These are phyloP conservation scores for Centropus bengalensis DNA, from an alignment of 2,113 vertebrate genomes.

Conservation along the genomic window DNA sequence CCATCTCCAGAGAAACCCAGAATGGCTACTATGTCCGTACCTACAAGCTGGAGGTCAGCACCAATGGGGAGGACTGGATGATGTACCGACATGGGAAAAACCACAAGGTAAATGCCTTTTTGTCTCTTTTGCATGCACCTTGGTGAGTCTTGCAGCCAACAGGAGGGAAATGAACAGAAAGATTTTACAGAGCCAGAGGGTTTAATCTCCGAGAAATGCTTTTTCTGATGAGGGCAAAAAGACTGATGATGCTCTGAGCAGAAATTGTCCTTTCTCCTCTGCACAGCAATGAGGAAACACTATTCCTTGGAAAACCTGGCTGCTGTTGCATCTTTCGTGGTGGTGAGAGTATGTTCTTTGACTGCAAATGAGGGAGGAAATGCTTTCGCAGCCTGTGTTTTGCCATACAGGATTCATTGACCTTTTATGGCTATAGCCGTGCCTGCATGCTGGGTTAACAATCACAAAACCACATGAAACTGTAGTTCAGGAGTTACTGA, in stretches of 20 bases:
- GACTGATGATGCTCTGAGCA: neutral
- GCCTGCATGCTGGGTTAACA: constrained; percentile 79
- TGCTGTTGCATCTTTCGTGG: constrained; percentile 39
- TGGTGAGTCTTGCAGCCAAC: neutral
- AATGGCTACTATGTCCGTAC: constrained; percentile 93
- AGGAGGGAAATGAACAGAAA: neutral
- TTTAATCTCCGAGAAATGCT: neutral
- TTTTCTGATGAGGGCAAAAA: neutral
- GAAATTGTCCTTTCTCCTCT: constrained; percentile 43
- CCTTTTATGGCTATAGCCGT: constrained; percentile 67
- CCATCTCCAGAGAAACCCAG: constrained; percentile 92
- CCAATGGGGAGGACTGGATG: constrained; percentile 99
- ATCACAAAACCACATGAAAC: constrained; percentile 79
- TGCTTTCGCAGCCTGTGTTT: constrained; percentile 52
- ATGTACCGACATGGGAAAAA: constrained; percentile 96
- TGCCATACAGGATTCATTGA: constrained; percentile 72
- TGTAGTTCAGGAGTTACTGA: constrained; percentile 73
- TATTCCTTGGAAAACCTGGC: constrained; percentile 64
- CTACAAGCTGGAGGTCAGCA: constrained; percentile 98
- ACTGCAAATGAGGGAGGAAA: constrained; percentile 81
- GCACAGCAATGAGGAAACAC: constrained; percentile 45
- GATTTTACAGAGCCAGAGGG: neutral
- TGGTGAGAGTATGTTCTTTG: constrained; percentile 53
- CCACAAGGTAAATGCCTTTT: constrained; percentile 86
- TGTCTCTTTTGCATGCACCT: neutral